A percentile compares a stretch with the other conserved stretches of the same genome.
Conservation (phyloP, 1,140 invertebrate genomes). For the Thaumatotibia leucotreta region DNA sequence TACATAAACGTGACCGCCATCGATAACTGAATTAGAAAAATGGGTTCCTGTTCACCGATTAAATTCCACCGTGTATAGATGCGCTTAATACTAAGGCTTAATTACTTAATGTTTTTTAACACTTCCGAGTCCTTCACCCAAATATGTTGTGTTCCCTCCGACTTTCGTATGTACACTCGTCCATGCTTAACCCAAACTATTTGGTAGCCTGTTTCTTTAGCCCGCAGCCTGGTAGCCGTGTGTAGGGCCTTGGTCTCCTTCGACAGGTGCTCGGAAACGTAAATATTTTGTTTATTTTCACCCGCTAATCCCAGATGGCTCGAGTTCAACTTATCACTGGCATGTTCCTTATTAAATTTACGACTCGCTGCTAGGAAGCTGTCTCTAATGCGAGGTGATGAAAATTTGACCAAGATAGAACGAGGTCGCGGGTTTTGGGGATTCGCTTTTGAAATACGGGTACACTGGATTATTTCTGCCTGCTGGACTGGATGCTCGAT, state of each 20-base stretch:
- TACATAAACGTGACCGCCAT: too few species aligned
- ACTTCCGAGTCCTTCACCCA: neutral
- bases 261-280: neutral
- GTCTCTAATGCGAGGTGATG: too few species aligned
- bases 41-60: too few species aligned
- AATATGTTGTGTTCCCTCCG: neutral
- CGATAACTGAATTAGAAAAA: too few species aligned
- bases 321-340: neutral
- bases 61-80: too few species aligned
- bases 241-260: too few species aligned
- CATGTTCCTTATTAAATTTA: neutral
- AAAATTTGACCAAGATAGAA: neutral
- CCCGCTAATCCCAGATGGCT: neutral
- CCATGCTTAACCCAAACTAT: neutral
- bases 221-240: neutral
- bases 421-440: neutral
- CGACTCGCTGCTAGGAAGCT: neutral
- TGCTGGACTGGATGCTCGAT: neutral
- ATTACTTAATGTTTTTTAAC: neutral
- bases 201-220: neutral
- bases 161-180: neutral
- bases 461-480: neutral
- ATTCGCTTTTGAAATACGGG: neutral
- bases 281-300: neutral
- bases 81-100: too few species aligned